phyloP scores from a whole-genome alignment of 2,888 invertebrate genomes.

The Apamea monoglypha region DNA sequence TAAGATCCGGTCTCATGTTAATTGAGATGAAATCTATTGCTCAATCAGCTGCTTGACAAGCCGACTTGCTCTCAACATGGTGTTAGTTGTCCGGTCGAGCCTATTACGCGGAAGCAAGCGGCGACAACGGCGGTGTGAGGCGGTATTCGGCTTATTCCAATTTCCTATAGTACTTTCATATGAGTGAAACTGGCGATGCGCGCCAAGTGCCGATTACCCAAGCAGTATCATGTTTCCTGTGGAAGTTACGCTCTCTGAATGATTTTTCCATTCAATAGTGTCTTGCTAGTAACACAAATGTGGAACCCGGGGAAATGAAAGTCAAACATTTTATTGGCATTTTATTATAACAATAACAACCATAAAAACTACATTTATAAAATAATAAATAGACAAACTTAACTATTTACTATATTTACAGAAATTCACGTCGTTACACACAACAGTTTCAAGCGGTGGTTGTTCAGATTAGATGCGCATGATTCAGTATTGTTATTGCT shows the following conservation, averaged over 20 bases:
- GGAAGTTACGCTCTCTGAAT: conserved; percentile 68
- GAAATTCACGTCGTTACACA: conserved; percentile 81
- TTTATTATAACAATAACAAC: conserved; percentile 82
- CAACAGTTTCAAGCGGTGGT: conserved; percentile 60
- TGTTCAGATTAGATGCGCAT: conserved; percentile 49
- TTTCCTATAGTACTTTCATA: conserved; percentile 80
- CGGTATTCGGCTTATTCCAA: conserved; percentile 66
- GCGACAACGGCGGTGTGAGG: conserved; percentile 46
- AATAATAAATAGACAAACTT: conserved; percentile 86
- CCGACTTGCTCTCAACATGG: conserved; percentile 43
- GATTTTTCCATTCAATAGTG: conserved; percentile 62
- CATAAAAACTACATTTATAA: conserved; percentile 76
- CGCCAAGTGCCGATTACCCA: conserved; percentile 77
- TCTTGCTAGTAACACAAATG: conserved; percentile 11
- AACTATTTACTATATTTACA: conserved; percentile 84
- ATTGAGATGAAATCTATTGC: conserved; percentile 59
- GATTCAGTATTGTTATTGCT: conserved; percentile 47
- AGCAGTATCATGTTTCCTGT: conserved; percentile 77
- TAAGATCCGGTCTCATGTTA: conserved; percentile 54
- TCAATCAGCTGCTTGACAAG: conserved; percentile 53
- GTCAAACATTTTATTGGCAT: conserved; percentile 46
- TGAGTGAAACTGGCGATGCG: conserved; percentile 80
- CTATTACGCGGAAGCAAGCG: conserved; percentile 47
- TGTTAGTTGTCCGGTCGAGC: conserved; percentile 29
- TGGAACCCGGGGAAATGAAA: conserved; percentile 55